A percentile compares a stretch with the other conserved stretches of the same genome.
Conservation (phyloP, 2,797 vertebrate species). For the Sebastes steindachneri region DNA sequence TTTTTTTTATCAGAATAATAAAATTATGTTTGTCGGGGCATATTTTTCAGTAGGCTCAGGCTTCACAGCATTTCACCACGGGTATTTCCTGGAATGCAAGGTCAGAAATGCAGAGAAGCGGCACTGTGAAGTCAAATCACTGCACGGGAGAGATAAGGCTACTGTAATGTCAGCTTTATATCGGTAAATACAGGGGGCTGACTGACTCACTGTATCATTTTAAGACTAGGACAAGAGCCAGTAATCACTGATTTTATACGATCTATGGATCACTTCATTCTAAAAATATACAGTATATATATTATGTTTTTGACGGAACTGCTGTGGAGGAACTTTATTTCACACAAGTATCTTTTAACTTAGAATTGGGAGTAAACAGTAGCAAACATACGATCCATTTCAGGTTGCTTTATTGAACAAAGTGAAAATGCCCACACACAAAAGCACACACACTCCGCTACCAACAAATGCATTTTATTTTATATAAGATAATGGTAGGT, state of each 20-base stretch:
- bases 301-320: too few species aligned
- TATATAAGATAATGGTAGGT: too few species aligned
- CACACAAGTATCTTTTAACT: not conserved
- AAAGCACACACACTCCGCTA: too few species aligned
- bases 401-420: too few species aligned
- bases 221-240: not conserved
- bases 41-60: not conserved
- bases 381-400: not conserved
- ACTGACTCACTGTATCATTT: not conserved
- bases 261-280: not conserved
- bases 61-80: constrained; percentile 18
- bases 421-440: too few species aligned
- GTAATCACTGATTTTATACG: not conserved
- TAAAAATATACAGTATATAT: too few species aligned
- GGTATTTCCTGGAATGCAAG: constrained; percentile 4
- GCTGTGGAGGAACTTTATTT: too few species aligned
- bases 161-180: constrained; percentile 10
- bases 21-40: not conserved
- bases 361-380: not conserved
- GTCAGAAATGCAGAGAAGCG: constrained; percentile 1
- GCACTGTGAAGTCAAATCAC: constrained; percentile 26
- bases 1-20: not conserved
- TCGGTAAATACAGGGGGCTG: not conserved
- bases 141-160: constrained; percentile 42
- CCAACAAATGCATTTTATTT: too few species aligned